phyloP scores from a whole-genome alignment of 2,113 vertebrate species.

The Callospermophilus lateralis region DNA sequence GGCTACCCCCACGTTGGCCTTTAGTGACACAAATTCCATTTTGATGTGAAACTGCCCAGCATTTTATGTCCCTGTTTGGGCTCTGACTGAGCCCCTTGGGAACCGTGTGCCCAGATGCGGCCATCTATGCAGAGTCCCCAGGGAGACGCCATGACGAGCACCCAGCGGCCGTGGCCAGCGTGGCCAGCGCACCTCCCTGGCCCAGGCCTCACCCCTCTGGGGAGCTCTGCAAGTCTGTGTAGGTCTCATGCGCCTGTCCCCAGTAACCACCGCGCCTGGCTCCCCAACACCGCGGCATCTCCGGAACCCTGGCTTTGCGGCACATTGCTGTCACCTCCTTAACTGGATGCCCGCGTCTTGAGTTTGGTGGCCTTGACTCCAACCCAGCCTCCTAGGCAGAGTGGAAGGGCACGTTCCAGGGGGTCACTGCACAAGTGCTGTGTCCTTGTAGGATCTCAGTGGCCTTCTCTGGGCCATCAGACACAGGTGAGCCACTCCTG shows the following conservation, averaged over 20 bases:
- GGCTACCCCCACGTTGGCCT: fast-evolving
- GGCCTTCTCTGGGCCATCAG: background rate
- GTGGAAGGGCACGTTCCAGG: background rate
- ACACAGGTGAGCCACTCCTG: background rate
- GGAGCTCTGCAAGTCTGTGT: background rate
- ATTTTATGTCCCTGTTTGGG: background rate
- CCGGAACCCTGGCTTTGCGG: background rate
- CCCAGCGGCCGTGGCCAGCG: too few relatives aligned
- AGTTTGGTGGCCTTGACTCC: background rate
- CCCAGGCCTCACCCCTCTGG: fast-evolving
- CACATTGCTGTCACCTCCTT: fast-evolving
- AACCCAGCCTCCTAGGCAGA: too few relatives aligned
- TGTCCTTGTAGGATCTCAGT: background rate
- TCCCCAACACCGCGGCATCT: too few relatives aligned
- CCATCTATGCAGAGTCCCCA: background rate
- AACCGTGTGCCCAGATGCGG: background rate
- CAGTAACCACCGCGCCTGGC: fast-evolving
- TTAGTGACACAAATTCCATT: background rate
- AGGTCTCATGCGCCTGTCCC: fast-evolving
- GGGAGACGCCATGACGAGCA: too few relatives aligned
- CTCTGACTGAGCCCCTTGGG: background rate
- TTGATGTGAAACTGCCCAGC: background rate
- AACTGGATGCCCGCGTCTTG: fast-evolving
- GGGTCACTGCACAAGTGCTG: background rate
- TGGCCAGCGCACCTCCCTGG: fast-evolving